Conservation (phyloP, 2,113 vertebrate genomes). For the Nibea coibor region DNA sequence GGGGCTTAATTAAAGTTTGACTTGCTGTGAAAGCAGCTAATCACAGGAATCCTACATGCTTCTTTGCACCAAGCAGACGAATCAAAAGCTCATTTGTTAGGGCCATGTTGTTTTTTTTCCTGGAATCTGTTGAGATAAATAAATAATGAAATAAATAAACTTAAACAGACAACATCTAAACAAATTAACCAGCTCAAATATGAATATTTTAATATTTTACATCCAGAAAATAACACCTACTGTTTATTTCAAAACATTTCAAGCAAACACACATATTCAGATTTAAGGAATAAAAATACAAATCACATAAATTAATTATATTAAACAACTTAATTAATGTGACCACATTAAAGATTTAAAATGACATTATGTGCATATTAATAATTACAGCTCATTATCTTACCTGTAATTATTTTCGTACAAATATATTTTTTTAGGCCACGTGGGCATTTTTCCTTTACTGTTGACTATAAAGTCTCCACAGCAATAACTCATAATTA, state of each 20-base stretch:
- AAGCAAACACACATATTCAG: neutral
- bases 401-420: constrained; percentile 5
- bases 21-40: constrained; percentile 55
- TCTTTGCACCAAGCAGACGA: constrained; percentile 37
- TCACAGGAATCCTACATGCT: constrained; percentile 51
- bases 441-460: constrained; percentile 53
- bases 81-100: constrained; percentile 45
- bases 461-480: constrained; percentile 64
- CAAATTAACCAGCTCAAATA: constrained; percentile 4
- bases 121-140: constrained; percentile 9
- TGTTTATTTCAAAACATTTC: constrained; percentile 1
- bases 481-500: constrained; percentile 74
- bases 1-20: constrained; percentile 63
- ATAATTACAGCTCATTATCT: constrained; percentile 5
- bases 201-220: neutral
- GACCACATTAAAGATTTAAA: constrained; percentile 4
- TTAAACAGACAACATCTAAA: neutral
- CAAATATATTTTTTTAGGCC: constrained; percentile 12
- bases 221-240: neutral
- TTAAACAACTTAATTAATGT: neutral
- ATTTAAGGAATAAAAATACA: neutral
- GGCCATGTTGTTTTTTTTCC: neutral
- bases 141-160: neutral
- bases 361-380: neutral
- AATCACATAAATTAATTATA: neutral